Evolutionary conservation across 2,113 vertebrate species (phyloP).

Genomic region (Gallinago undulata): DNA sequence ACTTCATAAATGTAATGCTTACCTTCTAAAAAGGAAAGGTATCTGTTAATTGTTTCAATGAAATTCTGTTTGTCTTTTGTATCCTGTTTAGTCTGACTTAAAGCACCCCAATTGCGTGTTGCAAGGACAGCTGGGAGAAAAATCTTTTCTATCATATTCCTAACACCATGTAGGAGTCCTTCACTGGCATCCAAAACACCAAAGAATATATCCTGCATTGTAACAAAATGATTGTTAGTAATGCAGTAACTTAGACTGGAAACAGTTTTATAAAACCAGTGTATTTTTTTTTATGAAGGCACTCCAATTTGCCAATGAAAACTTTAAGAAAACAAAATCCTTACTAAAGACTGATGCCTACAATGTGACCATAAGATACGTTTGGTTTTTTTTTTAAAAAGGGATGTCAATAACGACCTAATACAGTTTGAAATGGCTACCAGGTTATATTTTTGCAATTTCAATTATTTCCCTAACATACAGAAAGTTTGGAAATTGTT

Average conservation of each 20-base stretch:
- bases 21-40: conserved; percentile 79
- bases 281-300: background rate
- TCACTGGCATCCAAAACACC: conserved; percentile 78
- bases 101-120: conserved; percentile 77
- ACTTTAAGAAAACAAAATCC: background rate
- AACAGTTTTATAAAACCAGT: background rate
- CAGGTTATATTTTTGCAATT: background rate
- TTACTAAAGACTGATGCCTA: background rate
- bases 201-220: conserved; percentile 78
- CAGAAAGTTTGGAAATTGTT: background rate
- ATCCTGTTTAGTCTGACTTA: conserved; percentile 76
- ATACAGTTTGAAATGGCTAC: background rate
- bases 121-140: conserved; percentile 76
- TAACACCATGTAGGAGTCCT: conserved; percentile 77
- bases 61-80: conserved; percentile 75
- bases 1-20: conserved; percentile 48
- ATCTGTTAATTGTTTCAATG: conserved; percentile 73
- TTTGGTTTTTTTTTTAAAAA: background rate
- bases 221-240: background rate
- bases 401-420: background rate
- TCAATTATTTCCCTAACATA: background rate
- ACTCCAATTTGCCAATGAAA: background rate
- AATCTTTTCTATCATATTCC: conserved; percentile 60
- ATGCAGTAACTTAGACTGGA: background rate
- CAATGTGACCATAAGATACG: background rate